These are phyloP conservation scores for Notolabrus celidotus DNA, from an alignment of 2,797 vertebrate species.

Conservation along the genomic window DNA sequence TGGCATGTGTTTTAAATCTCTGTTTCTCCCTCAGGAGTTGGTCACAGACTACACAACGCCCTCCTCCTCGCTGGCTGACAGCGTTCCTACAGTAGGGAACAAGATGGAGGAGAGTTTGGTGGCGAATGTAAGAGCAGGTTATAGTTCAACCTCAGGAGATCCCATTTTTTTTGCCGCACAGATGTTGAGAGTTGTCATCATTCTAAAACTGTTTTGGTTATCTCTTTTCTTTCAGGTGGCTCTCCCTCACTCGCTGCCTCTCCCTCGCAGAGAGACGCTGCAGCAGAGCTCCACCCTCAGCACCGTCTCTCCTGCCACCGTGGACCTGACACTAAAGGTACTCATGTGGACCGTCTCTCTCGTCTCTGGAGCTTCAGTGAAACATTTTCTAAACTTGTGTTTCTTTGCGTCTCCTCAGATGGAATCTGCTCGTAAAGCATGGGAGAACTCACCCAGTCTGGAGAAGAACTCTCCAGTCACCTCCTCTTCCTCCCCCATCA, in stretches of 20 bases:
- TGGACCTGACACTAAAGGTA: constrained; percentile 99
- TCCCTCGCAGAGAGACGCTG: constrained; percentile 95
- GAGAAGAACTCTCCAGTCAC: constrained; percentile 96
- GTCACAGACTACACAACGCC: constrained; percentile 98
- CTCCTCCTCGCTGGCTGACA: constrained; percentile 93
- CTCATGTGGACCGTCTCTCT: not conserved
- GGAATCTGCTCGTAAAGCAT: constrained; percentile 98
- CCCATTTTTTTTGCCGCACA: no score
- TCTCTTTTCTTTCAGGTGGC: constrained; percentile 87
- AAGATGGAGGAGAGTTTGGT: constrained; percentile 98
- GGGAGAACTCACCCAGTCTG: constrained; percentile 98
- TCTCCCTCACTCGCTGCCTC: constrained; percentile 93
- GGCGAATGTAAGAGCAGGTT: constrained; percentile 95
- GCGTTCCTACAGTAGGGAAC: constrained; percentile 90
- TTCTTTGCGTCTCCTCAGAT: constrained; percentile 84
- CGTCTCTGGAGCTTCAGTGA: not conserved
- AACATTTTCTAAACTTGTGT: not conserved
- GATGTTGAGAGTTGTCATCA: not conserved
- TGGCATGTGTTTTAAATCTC: not conserved
- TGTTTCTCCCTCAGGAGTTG: constrained; percentile 87
- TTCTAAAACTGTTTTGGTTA: not conserved
- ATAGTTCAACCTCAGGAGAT: no score
- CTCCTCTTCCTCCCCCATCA: constrained; percentile 92
- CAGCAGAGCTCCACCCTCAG: constrained; percentile 96
- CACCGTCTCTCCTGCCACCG: constrained; percentile 97